Conservation (phyloP, 2,113 vertebrate genomes). For the Perccottus glenii region DNA sequence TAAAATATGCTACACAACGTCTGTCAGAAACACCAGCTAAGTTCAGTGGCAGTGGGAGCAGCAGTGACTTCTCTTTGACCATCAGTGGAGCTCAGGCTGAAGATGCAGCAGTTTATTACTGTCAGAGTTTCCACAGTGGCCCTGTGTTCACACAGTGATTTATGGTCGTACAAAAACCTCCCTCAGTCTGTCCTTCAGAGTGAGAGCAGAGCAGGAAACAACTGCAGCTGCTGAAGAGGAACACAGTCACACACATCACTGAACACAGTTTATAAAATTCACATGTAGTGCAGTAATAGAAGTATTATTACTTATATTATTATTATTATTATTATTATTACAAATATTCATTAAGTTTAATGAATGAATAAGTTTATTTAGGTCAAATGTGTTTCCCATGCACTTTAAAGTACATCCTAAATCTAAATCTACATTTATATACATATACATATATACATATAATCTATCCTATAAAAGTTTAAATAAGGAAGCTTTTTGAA, state of each 20-base stretch:
- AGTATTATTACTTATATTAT: too few species aligned
- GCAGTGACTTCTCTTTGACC: slow-evolving; percentile 56
- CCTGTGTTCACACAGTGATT: slow-evolving; percentile 58
- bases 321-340: too few species aligned
- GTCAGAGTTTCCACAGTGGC: background rate
- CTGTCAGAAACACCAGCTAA: slow-evolving; percentile 29
- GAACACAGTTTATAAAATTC: too few species aligned
- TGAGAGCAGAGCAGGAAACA: slow-evolving; percentile 15
- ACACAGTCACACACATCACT: background rate
- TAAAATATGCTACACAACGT: background rate
- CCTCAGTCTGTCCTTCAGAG: slow-evolving; percentile 17
- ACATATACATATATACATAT: too few species aligned
- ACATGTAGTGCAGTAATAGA: too few species aligned
- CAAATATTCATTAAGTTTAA: too few species aligned
- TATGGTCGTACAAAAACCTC: slow-evolving; percentile 60
- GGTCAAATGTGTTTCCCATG: too few species aligned
- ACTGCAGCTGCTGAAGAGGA: slow-evolving; percentile 9
- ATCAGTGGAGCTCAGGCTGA: slow-evolving; percentile 52
- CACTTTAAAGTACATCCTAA: too few species aligned
- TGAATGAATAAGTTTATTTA: too few species aligned
- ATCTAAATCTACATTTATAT: too few species aligned
- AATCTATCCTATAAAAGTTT: too few species aligned
- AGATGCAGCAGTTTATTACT: slow-evolving; percentile 62
- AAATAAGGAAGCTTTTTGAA: too few species aligned
- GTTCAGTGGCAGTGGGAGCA: slow-evolving; percentile 64